These are phyloP conservation scores for Castor canadensis DNA, from an alignment of 2,113 vertebrate species.

Conservation along the genomic window DNA sequence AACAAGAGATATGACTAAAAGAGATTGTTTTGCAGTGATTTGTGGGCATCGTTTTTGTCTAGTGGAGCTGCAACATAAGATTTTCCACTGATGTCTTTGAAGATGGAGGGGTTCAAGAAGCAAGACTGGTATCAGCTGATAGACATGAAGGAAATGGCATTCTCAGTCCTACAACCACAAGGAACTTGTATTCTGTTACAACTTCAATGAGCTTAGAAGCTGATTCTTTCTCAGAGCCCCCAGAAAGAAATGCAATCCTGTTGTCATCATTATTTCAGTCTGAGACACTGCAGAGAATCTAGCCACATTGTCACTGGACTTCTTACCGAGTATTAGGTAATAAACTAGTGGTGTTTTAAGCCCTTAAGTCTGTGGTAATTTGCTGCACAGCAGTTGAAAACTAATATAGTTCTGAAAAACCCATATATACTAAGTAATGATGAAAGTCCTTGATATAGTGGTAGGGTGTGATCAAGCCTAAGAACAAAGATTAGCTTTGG, in stretches of 20 bases:
- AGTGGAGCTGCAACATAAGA: not conserved
- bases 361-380: not conserved
- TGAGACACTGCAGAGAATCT: not conserved
- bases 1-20: not conserved
- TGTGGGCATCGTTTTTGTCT: not conserved
- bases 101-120: not conserved
- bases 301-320: not conserved
- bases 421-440: not conserved
- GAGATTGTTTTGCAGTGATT: not conserved
- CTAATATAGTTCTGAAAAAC: not conserved
- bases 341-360: not conserved
- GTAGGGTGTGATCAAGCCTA: not conserved
- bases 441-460: not conserved
- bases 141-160: not conserved
- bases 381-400: not conserved
- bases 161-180: not conserved
- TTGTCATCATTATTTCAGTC: not conserved
- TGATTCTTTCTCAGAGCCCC: not conserved
- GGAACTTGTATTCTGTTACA: not conserved
- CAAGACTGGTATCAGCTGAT: too few species aligned
- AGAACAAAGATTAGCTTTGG: not conserved
- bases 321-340: not conserved
- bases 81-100: conserved; percentile 10
- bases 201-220: not conserved
- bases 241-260: not conserved